phyloP scores from a whole-genome alignment of 2,113 vertebrate species.

The Talpa occidentalis region DNA sequence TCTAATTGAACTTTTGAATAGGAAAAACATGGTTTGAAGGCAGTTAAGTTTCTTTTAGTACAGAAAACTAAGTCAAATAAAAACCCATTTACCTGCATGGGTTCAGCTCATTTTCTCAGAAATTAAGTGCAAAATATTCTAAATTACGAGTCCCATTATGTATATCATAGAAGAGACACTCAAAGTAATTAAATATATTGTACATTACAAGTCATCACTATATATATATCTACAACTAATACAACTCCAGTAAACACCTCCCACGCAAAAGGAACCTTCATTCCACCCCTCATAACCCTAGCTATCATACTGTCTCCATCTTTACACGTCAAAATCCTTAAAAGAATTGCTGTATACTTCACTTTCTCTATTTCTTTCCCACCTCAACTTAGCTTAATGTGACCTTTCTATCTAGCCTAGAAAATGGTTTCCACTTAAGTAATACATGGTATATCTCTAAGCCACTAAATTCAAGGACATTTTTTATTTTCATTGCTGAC shows the following conservation, averaged over 20 bases:
- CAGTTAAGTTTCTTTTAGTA: neutral
- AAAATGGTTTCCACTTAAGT: neutral
- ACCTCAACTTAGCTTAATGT: neutral
- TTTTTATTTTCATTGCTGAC: neutral
- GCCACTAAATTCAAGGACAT: neutral
- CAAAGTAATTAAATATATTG: neutral
- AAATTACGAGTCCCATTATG: neutral
- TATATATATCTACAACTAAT: neutral
- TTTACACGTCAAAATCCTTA: neutral
- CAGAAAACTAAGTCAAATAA: slow-evolving; percentile 23
- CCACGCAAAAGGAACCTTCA: neutral
- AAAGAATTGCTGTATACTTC: neutral
- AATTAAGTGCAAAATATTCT: slow-evolving; percentile 9
- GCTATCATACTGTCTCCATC: neutral
- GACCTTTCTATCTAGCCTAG: neutral
- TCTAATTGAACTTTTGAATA: neutral
- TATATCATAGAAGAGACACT: neutral
- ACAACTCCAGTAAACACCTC: neutral
- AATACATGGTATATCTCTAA: neutral
- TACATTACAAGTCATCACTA: neutral
- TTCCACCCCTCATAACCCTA: neutral
- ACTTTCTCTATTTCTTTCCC: neutral
- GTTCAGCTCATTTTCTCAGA: neutral
- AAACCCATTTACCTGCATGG: neutral
- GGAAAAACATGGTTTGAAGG: neutral